phyloP scores from a whole-genome alignment of 2,888 invertebrate species.

The Mesopsocus fuscifrons region DNA sequence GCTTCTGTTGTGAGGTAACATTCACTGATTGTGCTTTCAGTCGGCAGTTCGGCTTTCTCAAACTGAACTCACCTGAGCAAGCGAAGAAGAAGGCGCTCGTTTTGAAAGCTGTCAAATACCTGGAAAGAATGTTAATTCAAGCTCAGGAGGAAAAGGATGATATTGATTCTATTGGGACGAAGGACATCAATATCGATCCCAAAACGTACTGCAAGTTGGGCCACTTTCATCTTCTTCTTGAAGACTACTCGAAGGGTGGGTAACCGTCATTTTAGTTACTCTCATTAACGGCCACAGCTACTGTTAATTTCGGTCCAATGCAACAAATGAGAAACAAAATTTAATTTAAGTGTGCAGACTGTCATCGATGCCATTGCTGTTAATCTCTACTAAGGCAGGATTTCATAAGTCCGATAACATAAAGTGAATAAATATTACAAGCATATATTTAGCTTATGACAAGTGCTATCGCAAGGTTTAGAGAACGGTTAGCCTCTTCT shows the following conservation, averaged over 20 bases:
- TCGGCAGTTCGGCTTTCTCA: conserved; percentile 79
- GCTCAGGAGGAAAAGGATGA: conserved; percentile 38
- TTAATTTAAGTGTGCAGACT: too few species aligned
- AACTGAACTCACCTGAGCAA: conserved; percentile 63
- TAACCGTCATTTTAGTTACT: conserved; percentile 16
- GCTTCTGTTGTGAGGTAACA: too few species aligned
- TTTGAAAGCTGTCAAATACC: conserved; percentile 65
- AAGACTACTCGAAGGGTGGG: conserved; percentile 85
- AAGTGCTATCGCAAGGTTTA: too few species aligned
- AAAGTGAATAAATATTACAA: too few species aligned
- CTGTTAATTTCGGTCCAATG: neutral
- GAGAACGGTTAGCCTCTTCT: too few species aligned
- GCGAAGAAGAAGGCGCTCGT: conserved; percentile 59
- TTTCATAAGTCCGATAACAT: too few species aligned
- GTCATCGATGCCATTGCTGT: too few species aligned
- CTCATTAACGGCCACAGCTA: neutral
- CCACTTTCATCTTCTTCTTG: conserved; percentile 81
- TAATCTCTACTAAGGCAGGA: neutral
- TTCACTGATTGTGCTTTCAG: conserved; percentile 40
- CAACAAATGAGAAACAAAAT: too few species aligned
- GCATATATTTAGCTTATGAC: too few species aligned
- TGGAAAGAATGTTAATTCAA: conserved; percentile 70
- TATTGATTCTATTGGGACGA: conserved; percentile 15
- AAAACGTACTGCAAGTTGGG: conserved; percentile 89
- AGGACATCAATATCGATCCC: conserved; percentile 63